These are phyloP conservation scores for Cyprinus carpio DNA, from an alignment of 2,113 vertebrate genomes.

Conservation along the genomic window DNA sequence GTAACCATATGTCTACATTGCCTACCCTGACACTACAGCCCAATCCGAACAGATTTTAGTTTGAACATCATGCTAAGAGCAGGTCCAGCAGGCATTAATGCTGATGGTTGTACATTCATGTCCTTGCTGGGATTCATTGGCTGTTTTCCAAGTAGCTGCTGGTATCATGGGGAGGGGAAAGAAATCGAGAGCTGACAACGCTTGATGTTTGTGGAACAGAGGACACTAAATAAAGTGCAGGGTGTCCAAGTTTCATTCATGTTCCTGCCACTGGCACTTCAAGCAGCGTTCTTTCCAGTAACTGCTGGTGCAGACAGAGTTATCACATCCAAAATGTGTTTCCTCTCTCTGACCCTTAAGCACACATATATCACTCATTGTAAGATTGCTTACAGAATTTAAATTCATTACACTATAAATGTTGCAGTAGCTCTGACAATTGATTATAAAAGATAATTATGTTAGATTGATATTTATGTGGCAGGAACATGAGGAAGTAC, in stretches of 20 bases:
- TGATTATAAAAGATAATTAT: not conserved
- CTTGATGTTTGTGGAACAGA: slow-evolving; percentile 40
- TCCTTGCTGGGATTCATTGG: slow-evolving; percentile 12
- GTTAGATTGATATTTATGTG: not conserved
- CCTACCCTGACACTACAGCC: no score
- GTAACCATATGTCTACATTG: slow-evolving; percentile 20
- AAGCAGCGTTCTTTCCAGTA: slow-evolving; percentile 23
- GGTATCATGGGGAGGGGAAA: slow-evolving; percentile 37
- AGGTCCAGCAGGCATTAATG: slow-evolving; percentile 10
- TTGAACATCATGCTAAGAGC: slow-evolving; percentile 33
- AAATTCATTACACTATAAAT: not conserved
- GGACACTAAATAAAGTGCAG: slow-evolving; percentile 51
- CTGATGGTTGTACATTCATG: not conserved
- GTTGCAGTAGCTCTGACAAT: not conserved
- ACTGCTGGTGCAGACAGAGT: not conserved
- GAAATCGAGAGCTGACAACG: slow-evolving; percentile 45
- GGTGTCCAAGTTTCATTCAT: slow-evolving; percentile 41
- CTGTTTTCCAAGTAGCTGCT: slow-evolving; percentile 26
- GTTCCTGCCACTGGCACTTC: slow-evolving; percentile 2
- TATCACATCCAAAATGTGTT: not conserved
- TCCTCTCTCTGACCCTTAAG: not conserved
- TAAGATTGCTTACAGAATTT: not conserved
- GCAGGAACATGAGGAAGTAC: not conserved
- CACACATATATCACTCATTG: not conserved
- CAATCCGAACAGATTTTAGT: slow-evolving; percentile 1